These are phyloP conservation scores for Aplidium turbinatum DNA, from an alignment of 23 tunicate genomes.

Conservation along the genomic window DNA sequence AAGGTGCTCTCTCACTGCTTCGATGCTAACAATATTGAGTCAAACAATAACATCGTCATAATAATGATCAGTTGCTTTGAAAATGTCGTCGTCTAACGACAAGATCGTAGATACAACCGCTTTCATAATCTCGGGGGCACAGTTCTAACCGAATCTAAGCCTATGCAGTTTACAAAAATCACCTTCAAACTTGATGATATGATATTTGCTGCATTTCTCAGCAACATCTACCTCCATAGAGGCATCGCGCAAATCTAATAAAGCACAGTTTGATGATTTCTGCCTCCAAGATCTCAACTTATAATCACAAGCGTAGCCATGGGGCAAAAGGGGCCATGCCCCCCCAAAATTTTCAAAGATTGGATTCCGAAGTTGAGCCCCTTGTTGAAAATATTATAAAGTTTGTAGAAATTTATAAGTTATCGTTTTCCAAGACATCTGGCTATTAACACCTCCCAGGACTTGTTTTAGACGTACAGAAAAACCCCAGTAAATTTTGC, in stretches of 20 bases:
- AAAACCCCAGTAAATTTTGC: no score
- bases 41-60: background rate
- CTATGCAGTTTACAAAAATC: background rate
- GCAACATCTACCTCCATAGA: background rate
- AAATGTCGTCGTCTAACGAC: background rate
- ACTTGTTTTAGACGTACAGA: no score
- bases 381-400: no score
- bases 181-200: conserved; percentile 7
- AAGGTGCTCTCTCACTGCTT: background rate
- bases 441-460: no score
- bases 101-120: background rate
- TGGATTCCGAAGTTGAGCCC: no score
- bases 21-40: background rate
- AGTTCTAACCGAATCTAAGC: conserved; percentile 24
- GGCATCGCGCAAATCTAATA: conserved; percentile 7
- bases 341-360: no score
- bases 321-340: no score
- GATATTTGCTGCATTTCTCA: conserved; percentile 22
- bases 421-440: no score
- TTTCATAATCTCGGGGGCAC: conserved; percentile 13
- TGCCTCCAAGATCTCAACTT: conserved; percentile 26
- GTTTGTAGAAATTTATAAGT: no score
- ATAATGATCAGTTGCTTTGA: background rate
- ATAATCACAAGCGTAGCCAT: conserved; percentile 14
- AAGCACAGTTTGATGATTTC: conserved; percentile 9